Evolutionary conservation across 2,797 vertebrate species (phyloP), one percentile per base, ranked within the genome.

Genomic region (Serranus cabrilla): DNA sequence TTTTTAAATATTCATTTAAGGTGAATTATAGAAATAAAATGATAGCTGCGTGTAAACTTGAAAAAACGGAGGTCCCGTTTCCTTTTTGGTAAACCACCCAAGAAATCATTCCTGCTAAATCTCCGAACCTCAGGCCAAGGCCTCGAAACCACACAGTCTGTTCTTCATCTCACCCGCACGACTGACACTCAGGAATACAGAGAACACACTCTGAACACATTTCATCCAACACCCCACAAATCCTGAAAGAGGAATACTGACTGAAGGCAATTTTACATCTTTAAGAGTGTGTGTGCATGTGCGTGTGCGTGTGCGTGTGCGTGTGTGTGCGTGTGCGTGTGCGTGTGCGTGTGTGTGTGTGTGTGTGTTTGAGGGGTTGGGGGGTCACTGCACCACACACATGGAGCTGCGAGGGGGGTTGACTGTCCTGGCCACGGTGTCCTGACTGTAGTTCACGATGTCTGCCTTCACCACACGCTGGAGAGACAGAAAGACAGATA

Each of bases 401-500:
- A 99, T 97, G n/a, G 98, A 98, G 93, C 98, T 99, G 89, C 97
- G 95, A 31, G 97, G 96, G 84, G 96, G 94, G 90, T 96, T 97
- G 81, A 95, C 86, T 16, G 95, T 94, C 93, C 97, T 96, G 81
- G 97, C 90, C 93, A 96, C 87, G 2, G 96, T 95, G 80, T 99
- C 98, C 92, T 99, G 98, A 91, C 95, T 97, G 97, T 99, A 99
- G 96, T 99, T 99, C 88, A 99, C 97, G 82, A 99, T 99, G 91
- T 99, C 98, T 55, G 98, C 98, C 92, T 98, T 99, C 93, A 99
- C 97, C 94, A 99, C 97, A 11, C 95, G 96, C 98, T 99, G 83
- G 23, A 84, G 70, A 76, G 23, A 74, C n/a, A 69, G 25, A 78
- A 14, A 78, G 7, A 75, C 14, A 49, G 11, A 74, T 4, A 6